Evolutionary conservation across 2,797 vertebrate genomes (phyloP), one percentile per base, ranked within the genome.

Genomic region (Platalea minor): DNA sequence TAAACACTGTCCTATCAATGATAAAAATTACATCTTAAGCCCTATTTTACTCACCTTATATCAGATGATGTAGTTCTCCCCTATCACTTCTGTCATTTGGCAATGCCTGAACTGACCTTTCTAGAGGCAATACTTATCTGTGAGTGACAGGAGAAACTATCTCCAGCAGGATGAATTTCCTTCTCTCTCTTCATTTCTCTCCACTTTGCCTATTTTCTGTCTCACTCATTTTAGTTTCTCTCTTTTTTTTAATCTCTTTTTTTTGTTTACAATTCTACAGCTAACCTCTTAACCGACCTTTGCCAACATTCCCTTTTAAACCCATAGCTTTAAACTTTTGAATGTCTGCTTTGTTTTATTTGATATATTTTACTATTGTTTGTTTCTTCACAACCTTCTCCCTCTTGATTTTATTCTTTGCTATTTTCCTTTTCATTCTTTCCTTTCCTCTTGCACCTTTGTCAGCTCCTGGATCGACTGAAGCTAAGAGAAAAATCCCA

Each of bases 51-150:
- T 89, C 95, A 94, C 90, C 86, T 85, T 77, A n/a, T 51, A 94
- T 91, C 86, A 89, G 65, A 91, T 90, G 89, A 97, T 95, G 94
- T 80, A 87, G 89, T 78, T 93, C 69, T 89, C 59, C 81, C 86
- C 95, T 97, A 95, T 95, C 92, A 96, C 72, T 96, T 96, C 82
- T 96, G 95, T 95, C 96, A 96, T 89, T 95, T 93, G 89, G 94
- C 91, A 90, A 93, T 94, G 87, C 95, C 95, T 96, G 91, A 93
- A 97, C 82, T 96, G 95, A 97, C 95, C 96, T 97, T 97, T 97
- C 96, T 92, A 97, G 95, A 96, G 95, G 92, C 95, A 96, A 97
- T 95, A 93, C 88, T 96, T 95, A 95, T 51, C 74, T 94, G 74
- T 96, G 94, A 97, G 65, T 95, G 96, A 97, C 97, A 97, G 92